A percentile compares a stretch with the other conserved stretches of the same genome.
Conservation (phyloP, 2,888 invertebrate species). For the Saturnia pavonia region DNA sequence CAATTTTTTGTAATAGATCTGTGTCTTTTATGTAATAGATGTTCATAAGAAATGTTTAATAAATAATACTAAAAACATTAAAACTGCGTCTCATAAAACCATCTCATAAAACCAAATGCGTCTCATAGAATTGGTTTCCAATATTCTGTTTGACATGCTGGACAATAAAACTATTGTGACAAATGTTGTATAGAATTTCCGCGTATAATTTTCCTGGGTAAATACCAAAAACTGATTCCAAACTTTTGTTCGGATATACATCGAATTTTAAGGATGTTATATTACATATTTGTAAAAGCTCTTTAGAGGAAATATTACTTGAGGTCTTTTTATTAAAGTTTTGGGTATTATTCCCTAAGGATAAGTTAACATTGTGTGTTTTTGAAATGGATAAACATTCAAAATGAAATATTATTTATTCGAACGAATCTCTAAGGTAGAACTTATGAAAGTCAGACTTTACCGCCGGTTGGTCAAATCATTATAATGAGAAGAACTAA, state of each 20-base stretch:
- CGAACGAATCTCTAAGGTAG: too few relatives aligned
- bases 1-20: too few relatives aligned
- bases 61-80: too few relatives aligned
- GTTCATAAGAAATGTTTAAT: too few relatives aligned
- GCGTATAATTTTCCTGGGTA: background rate
- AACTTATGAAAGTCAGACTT: too few relatives aligned
- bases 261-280: slow-evolving; percentile 4
- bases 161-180: slow-evolving; percentile 15
- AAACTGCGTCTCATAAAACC: too few relatives aligned
- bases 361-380: background rate
- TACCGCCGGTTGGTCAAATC: too few relatives aligned
- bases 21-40: too few relatives aligned
- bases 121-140: slow-evolving; percentile 7
- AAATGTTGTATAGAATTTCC: slow-evolving; percentile 7
- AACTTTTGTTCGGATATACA: slow-evolving; percentile 1
- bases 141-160: slow-evolving; percentile 16
- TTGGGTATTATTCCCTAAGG: too few relatives aligned
- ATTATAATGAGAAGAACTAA: too few relatives aligned
- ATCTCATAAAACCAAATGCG: too few relatives aligned
- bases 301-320: background rate
- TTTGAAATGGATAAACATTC: background rate
- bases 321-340: background rate
- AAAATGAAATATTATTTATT: too few relatives aligned
- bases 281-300: background rate
- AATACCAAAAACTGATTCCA: slow-evolving; percentile 3